phyloP scores from a whole-genome alignment of 2,113 vertebrate species.

The Corydoras sp. region DNA sequence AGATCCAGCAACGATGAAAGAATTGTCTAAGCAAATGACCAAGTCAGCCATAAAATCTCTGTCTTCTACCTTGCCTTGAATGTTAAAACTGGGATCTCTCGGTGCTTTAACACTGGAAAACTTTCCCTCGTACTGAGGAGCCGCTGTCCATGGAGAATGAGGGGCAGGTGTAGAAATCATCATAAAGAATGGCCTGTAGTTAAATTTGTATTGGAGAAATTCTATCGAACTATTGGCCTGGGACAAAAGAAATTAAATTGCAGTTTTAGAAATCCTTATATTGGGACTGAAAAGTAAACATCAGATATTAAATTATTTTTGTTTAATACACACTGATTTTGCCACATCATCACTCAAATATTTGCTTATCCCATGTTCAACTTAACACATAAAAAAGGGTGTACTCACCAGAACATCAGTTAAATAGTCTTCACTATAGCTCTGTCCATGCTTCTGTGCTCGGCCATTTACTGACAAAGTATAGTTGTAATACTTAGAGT shows the following conservation, averaged over 20 bases:
- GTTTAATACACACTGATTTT: no score
- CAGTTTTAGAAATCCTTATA: no score
- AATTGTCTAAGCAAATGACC: neutral
- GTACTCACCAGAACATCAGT: conserved; percentile 89
- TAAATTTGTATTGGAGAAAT: conserved; percentile 87
- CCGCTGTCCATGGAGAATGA: conserved; percentile 89
- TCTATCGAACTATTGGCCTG: conserved; percentile 92
- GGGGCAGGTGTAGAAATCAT: conserved; percentile 95
- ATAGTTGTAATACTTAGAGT: conserved; percentile 98
- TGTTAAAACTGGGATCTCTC: conserved; percentile 87
- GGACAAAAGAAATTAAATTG: neutral
- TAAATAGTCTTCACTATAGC: conserved; percentile 91
- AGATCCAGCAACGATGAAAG: neutral
- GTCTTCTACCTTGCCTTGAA: conserved; percentile 79
- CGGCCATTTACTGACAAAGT: conserved; percentile 92
- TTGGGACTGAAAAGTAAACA: no score
- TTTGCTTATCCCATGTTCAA: no score
- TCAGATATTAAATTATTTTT: no score
- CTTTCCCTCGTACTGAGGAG: conserved; percentile 83
- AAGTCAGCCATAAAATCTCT: neutral
- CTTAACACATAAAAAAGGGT: no score
- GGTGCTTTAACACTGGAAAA: conserved; percentile 81
- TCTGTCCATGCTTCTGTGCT: conserved; percentile 77
- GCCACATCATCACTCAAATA: no score
- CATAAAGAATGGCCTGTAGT: conserved; percentile 92